Evolutionary conservation across 1,140 invertebrate species (phyloP).

Genomic region (Kradibia gibbosae): DNA sequence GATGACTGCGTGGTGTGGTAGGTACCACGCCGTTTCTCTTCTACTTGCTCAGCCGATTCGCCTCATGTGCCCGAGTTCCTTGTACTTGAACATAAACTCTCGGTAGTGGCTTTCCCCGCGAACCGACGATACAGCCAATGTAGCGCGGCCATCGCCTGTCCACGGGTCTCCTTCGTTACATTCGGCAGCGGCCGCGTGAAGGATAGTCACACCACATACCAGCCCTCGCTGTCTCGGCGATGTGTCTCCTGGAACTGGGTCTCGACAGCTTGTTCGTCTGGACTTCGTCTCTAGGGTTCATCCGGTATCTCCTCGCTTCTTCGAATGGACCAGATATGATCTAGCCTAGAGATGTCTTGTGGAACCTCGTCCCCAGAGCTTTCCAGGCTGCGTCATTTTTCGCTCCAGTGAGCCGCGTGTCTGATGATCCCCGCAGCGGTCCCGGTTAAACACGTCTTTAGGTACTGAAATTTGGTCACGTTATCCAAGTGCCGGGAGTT

Average conservation of each 20-base stretch:
- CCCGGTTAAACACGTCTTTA: no score
- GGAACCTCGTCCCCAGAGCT: no score
- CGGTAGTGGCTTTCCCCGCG: not conserved
- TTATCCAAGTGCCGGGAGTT: no score
- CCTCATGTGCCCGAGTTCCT: not conserved
- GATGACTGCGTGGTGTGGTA: conserved; percentile 2
- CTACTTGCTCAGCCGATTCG: not conserved
- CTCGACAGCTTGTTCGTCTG: not conserved
- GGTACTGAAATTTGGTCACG: no score
- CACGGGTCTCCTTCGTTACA: not conserved
- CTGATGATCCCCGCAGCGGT: no score
- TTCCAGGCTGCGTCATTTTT: no score
- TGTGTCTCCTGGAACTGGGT: not conserved
- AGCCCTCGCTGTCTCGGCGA: not conserved
- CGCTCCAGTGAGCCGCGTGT: no score
- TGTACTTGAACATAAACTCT: not conserved
- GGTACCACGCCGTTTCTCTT: conserved; percentile 3
- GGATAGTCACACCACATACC: not conserved
- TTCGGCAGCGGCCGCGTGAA: not conserved
- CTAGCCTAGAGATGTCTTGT: no score
- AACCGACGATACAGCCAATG: not conserved
- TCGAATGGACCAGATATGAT: no score
- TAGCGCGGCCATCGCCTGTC: not conserved
- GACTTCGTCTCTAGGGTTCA: not conserved
- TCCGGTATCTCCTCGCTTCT: no score